Evolutionary conservation across 2,888 invertebrate species (phyloP).

Genomic region (Lithophane socia): DNA sequence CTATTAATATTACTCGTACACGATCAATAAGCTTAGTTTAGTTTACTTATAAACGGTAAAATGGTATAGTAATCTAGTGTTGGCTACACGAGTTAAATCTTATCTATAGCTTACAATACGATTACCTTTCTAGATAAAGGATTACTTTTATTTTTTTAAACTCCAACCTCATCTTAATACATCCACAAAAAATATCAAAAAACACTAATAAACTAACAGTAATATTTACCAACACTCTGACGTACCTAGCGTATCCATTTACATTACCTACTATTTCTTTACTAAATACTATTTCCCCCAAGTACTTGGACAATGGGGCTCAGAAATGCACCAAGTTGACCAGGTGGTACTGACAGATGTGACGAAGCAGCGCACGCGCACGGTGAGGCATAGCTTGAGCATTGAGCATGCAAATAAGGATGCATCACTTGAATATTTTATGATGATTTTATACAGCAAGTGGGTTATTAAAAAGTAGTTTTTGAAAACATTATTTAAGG

Average conservation of each 20-base stretch:
- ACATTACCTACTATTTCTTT: conserved; percentile 37
- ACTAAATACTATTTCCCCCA: conserved; percentile 42
- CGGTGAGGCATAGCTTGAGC: conserved; percentile 8
- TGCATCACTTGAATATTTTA: conserved; percentile 38
- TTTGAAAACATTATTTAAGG: background rate
- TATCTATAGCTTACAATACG: background rate
- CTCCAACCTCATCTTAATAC: too few species aligned
- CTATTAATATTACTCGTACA: too few species aligned
- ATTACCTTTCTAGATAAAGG: background rate
- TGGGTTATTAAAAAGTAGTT: conserved; percentile 21
- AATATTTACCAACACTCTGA: conserved; percentile 2
- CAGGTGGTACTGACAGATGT: conserved; percentile 68
- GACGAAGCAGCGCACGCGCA: conserved; percentile 36
- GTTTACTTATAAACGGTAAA: background rate
- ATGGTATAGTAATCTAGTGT: background rate
- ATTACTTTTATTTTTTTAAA: too few species aligned
- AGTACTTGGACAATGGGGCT: conserved; percentile 44
- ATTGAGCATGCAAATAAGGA: conserved; percentile 60
- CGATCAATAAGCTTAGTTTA: background rate
- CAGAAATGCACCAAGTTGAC: conserved; percentile 60
- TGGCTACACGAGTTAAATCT: background rate
- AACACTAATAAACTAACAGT: background rate
- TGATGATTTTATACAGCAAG: conserved; percentile 44
- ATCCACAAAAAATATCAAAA: background rate
- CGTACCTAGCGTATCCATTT: conserved; percentile 12